Conservation (phyloP, 1,140 invertebrate genomes). For the Pseudomyrmex sp. region DNA sequence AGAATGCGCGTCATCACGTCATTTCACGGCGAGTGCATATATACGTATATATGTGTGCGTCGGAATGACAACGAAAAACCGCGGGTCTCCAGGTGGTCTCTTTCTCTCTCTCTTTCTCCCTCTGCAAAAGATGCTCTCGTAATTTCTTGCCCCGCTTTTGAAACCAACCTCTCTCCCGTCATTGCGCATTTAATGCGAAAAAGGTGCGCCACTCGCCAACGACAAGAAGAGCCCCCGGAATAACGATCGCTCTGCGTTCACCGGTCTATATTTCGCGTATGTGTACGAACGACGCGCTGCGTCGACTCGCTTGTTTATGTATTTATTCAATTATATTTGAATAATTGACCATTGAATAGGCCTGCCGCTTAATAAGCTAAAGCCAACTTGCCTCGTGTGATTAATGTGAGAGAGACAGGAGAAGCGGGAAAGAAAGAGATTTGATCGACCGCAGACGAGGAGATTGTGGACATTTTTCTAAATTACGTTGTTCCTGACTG, state of each 20-base stretch:
- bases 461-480: background rate
- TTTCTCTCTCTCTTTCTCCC: too few species aligned
- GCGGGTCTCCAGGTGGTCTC: conserved; percentile 24
- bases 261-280: conserved; percentile 29
- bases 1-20: conserved; percentile 12
- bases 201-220: conserved; percentile 40
- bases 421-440: background rate
- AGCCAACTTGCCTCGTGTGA: conserved; percentile 41
- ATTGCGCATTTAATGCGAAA: conserved; percentile 37
- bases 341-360: conserved; percentile 70
- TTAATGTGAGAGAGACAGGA: background rate
- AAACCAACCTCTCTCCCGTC: conserved; percentile 15
- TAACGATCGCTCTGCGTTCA: conserved; percentile 54
- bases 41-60: background rate
- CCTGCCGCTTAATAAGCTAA: conserved; percentile 54
- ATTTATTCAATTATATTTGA: conserved; percentile 76
- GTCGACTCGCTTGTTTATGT: conserved; percentile 65
- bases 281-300: conserved; percentile 40
- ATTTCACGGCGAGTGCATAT: background rate
- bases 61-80: conserved; percentile 29
- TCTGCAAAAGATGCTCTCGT: conserved; percentile 4
- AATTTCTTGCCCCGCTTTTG: conserved; percentile 62
- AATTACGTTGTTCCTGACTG: too few species aligned
- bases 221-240: conserved; percentile 64
- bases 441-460: background rate